phyloP scores from a whole-genome alignment of 2,797 vertebrate species.

The Acipenser oxyrinchus region DNA sequence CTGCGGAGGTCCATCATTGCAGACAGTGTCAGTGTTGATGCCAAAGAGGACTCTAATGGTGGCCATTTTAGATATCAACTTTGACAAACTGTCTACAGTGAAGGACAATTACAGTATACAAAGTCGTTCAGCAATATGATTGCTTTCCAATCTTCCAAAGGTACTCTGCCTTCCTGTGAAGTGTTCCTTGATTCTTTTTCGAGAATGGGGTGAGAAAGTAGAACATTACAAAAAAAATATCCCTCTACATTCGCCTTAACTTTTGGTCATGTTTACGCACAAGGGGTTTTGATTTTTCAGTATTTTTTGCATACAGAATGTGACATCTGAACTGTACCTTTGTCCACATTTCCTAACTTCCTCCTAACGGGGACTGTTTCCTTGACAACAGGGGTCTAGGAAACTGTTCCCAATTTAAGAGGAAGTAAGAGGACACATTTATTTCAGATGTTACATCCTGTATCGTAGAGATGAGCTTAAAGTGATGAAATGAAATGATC shows the following conservation, averaged over 20 bases:
- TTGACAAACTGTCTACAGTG: background rate
- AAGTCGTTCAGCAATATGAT: background rate
- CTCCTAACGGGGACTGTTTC: background rate
- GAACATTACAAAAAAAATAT: too few relatives aligned
- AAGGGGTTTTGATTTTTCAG: background rate
- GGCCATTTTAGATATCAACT: background rate
- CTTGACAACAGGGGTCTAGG: background rate
- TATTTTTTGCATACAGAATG: background rate
- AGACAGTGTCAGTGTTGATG: background rate
- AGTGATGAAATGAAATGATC: conserved; percentile 5
- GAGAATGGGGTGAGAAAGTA: too few relatives aligned
- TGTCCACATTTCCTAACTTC: background rate
- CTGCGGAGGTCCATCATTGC: too few relatives aligned
- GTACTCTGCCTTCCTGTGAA: too few relatives aligned
- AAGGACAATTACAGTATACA: background rate
- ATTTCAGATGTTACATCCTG: background rate
- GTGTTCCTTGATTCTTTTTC: too few relatives aligned
- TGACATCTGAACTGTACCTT: background rate
- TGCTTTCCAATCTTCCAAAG: background rate
- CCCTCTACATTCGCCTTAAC: background rate
- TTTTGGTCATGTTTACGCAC: background rate
- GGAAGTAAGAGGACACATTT: background rate
- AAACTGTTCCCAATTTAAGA: background rate
- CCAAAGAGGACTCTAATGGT: background rate
- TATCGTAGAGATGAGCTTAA: background rate